A percentile compares a stretch with the other conserved stretches of the same genome.
Conservation (phyloP, 2,113 vertebrate species). For the Microtus montanus region DNA sequence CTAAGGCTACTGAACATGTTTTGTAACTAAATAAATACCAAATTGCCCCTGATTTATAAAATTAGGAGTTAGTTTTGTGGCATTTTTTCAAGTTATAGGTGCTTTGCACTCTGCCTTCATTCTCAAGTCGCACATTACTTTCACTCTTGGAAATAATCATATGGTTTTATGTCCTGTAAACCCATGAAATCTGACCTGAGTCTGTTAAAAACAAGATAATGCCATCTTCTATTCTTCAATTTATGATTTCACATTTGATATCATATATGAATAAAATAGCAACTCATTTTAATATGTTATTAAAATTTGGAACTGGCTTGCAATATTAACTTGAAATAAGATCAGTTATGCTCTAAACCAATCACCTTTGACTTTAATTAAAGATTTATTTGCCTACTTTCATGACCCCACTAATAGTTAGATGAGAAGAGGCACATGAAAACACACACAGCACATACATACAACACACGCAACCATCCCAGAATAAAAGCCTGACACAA, state of each 20-base stretch:
- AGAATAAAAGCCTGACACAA: not conserved
- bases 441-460: not conserved
- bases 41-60: constrained; percentile 29
- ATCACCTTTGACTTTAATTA: constrained; percentile 22
- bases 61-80: not conserved
- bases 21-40: constrained; percentile 6
- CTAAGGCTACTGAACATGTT: not conserved
- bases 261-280: not conserved
- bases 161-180: not conserved
- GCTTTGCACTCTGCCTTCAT: not conserved
- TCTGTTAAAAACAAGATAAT: constrained; percentile 32
- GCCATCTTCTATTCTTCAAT: constrained; percentile 36
- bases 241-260: constrained; percentile 27
- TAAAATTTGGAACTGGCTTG: not conserved
- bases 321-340: not conserved
- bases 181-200: not conserved
- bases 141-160: not conserved
- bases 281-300: constrained; percentile 5
- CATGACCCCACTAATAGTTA: not conserved
- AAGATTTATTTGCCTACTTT: not conserved
- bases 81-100: not conserved
- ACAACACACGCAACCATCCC: not conserved
- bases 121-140: not conserved
- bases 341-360: not conserved
- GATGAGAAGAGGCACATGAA: not conserved